Conservation (phyloP, 2,113 vertebrate genomes). For the Vireo altiloquus region DNA sequence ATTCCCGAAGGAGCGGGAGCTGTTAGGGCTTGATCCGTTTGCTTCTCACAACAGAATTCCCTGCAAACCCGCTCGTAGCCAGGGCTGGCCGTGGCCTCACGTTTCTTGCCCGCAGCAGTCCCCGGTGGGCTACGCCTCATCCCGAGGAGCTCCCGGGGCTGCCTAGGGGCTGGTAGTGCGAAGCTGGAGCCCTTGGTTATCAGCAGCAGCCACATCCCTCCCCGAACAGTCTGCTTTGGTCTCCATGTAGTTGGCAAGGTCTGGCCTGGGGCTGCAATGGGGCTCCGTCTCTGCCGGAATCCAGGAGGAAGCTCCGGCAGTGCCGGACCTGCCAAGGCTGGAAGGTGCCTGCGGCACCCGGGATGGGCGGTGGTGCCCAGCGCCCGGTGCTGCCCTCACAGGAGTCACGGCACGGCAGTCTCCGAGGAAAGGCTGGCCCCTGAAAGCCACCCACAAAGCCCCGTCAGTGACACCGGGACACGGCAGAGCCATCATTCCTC, state of each 20-base stretch:
- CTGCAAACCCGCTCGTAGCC: not conserved
- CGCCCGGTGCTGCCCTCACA: not conserved
- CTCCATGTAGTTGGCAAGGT: fast-evolving
- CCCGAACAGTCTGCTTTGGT: not conserved
- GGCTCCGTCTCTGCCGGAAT: not conserved
- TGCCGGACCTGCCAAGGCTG: not conserved
- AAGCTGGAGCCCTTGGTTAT: not conserved
- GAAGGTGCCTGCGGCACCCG: not conserved
- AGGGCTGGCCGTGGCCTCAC: not conserved
- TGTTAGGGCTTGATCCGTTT: not conserved
- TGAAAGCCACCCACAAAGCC: not conserved
- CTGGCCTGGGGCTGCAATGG: not conserved
- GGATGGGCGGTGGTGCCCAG: not conserved
- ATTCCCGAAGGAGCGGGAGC: not conserved
- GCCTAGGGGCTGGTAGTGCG: fast-evolving
- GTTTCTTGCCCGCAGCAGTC: not conserved
- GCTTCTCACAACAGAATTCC: not conserved
- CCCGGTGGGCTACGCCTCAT: not conserved
- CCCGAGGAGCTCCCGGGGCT: not conserved
- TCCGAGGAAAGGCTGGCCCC: not conserved
- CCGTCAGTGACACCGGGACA: fast-evolving
- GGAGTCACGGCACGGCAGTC: not conserved
- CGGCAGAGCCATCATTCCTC: not conserved
- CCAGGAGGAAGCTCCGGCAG: not conserved
- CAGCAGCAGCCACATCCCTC: not conserved